Base-by-base conservation (phyloP, 2,888 invertebrate genomes). In the Globia sparganii region DNA sequence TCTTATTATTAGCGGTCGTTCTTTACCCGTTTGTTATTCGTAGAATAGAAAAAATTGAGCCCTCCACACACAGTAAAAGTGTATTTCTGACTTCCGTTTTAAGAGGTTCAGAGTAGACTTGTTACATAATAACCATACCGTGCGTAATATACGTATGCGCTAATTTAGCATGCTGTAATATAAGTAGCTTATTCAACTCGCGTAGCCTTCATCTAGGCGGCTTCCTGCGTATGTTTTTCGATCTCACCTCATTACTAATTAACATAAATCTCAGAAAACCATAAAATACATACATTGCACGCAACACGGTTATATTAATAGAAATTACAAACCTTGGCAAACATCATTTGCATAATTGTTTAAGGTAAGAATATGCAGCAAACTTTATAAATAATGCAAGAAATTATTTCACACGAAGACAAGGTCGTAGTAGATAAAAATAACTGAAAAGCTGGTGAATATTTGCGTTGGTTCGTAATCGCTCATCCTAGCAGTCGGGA, bases 401-500 rank as follows among this genome's bases (percentile, higher is more conserved):
- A 13, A 61, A 34, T 8, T 66, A n/a, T 46, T 43, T 64, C 6
- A 65, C 18, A 15, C 1, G 13, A 69, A 53, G 4, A 37, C 34
- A 74, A 61, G 25, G 31, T 73, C 28, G 6, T 46, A 58, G 28
- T 58, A 73, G 77, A 75, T 75, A 77, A 75, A 82, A 82, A 86
- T 82, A 85, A 75, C 58, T 80, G 37, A 78, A 75, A 86, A 80
- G 73, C 69, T 72, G 74, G 73, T 83, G 72, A 78, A 70, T 70
- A 83, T 87, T 87, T 89, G 85, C 87, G 76, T 80, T 78, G 74
- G 83, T 83, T 82, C 76, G 84, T 88, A 82, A 85, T 86, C 89
- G 78, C 77, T 90, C 88, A 93, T 92, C 92, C 91, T 56, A 71
- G 77, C 84, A 72, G 81, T 76, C 75, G 76, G 69, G 75, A 77